Percentiles rank a stretch among this genome's conserved stretches.
Conservation (phyloP, 2,113 vertebrate species). For the Tinamus guttatus region DNA sequence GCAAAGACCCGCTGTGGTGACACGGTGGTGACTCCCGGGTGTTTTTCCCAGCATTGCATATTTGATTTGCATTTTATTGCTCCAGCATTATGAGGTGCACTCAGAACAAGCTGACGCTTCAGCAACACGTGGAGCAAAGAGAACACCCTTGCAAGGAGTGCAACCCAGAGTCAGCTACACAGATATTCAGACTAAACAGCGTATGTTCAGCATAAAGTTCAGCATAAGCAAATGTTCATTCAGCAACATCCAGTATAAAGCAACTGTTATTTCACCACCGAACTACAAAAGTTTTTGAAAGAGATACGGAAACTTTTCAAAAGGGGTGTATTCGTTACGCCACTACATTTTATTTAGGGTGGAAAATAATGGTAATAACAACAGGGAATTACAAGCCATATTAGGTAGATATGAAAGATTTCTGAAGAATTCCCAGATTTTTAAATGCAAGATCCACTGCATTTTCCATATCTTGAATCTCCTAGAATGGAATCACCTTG, state of each 20-base stretch:
- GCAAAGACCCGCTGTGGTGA: background rate
- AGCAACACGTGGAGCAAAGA: background rate
- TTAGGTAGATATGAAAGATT: background rate
- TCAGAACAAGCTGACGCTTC: background rate
- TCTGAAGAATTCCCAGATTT: slow-evolving; percentile 3
- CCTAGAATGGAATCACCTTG: background rate
- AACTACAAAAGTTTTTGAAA: background rate
- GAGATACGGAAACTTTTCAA: background rate
- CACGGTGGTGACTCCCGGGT: background rate
- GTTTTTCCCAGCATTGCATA: background rate
- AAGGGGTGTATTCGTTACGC: slow-evolving; percentile 18
- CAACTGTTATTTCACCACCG: background rate
- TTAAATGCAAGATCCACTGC: background rate
- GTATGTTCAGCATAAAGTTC: background rate
- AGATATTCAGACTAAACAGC: background rate
- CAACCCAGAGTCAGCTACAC: background rate
- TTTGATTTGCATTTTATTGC: background rate
- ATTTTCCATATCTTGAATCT: background rate
- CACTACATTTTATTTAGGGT: background rate
- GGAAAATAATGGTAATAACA: background rate
- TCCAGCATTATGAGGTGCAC: background rate
- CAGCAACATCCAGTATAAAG: background rate
- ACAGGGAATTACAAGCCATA: background rate
- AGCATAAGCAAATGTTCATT: too few relatives aligned
- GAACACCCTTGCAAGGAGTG: background rate